Evolutionary conservation across 2,888 invertebrate species (phyloP), one percentile per base, ranked within the genome.

Genomic region (Ashinkailepas kermadecensis): DNA sequence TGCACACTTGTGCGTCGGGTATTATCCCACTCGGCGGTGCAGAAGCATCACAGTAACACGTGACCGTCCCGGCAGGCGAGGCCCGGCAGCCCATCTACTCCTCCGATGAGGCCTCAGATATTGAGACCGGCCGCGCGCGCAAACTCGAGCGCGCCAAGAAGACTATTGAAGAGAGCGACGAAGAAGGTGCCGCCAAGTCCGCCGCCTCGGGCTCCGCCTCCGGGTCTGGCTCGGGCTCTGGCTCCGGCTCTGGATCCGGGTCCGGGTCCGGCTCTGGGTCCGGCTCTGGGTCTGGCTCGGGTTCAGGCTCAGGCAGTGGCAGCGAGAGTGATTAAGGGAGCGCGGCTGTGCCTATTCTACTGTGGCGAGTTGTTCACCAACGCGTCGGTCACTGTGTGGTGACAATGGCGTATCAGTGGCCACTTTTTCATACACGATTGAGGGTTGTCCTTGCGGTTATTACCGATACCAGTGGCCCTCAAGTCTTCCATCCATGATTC

Each of bases 131-230:
- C 0, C 90, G 93, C 82, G 91, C 91, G 57, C 91, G 93, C 82
- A 92, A 93, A 81, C 88, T 91, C 58, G 93, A 93, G 86, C 92
- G 94, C 86, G 91, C 92, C 4, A 94, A 94, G 54, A 81, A 82
- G 81, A 93, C 92, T 0, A 89, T 95, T 59, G 81, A 81, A 25
- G 84, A 84, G 74, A 83, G 83, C 2, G 84, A 80, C 81, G 84
- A 80, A 13, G 82, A 25, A 81, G 74, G 56, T 54, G 70, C 25
- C 23, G 64, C 23, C 18, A 25, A 58, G 39, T 62, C 59, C 13
- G 18, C 58, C 59, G 67, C 67, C 54, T 82, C 82, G 4, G 25
- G 65, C 10, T 25, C 56, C 59, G 25, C 65, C 57, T 82, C 84
- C 25, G 25, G 82, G 11, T 82, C 83, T 12, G 81, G 82, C 67